Evolutionary conservation across 2,888 invertebrate species (phyloP), one percentile per base, ranked within the genome.

Genomic region (Eupsilia transversa): DNA sequence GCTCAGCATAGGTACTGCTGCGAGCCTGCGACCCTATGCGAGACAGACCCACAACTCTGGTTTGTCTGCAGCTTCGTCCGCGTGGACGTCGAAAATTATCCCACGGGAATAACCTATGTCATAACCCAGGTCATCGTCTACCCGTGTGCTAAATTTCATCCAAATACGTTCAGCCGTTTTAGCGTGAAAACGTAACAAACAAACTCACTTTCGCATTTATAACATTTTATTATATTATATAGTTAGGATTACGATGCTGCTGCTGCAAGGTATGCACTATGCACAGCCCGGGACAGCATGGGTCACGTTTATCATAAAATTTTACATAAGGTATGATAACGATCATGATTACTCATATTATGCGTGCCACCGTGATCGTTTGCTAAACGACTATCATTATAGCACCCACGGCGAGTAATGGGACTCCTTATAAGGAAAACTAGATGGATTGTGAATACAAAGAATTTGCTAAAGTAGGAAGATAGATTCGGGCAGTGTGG

Each of bases 281-380:
- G 33, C 46, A 30, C n/a, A n/a, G n/a, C n/a, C n/a, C n/a, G n/a
- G n/a, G 9, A 14, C 23, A 20, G 67, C 41, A 56, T 27, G 23
- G 38, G 57, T 57, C 56, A 77, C 64, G 43, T 57, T 59, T 20
- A n/a, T 38, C 52, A 54, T 54, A 6, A 30, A n/a, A 67, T 3
- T 67, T 59, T 41, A n/a, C 46, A 60, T 75, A 59, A 43, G 43
- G 38, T 46, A 35, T 77, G 27, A 75, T 46, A n/a, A 64, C 76
- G 52, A n/a, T 20, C 33, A 35, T 64, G n/a, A n/a, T n/a, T n/a
- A 74, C 33, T 27, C 30, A 60, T 38, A 14, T n/a, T n/a, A n/a
- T n/a, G n/a, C 1, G 20, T 49, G 9, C 14, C 66, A 12, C 9
- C 54, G n/a, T 38, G 20, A 46, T 38, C 6, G 57, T 41, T 49